These are phyloP conservation scores for Caenorhabditis doughertyi DNA, from an alignment of 2,888 invertebrate genomes.

Conservation along the genomic window DNA sequence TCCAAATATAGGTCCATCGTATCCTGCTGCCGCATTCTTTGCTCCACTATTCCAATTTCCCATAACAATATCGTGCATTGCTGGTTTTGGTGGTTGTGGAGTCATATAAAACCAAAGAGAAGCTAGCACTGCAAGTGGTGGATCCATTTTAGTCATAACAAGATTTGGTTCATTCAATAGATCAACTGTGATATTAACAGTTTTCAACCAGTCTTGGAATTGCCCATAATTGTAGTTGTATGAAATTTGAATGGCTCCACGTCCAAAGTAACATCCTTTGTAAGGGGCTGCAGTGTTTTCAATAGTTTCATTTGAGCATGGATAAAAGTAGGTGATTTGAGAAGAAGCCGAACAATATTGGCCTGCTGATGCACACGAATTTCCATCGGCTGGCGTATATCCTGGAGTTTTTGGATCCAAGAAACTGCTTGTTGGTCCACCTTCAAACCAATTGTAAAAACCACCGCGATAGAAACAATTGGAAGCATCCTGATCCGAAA, in stretches of 20 bases:
- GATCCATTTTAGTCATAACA: constrained; percentile 77
- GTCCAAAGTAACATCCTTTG: constrained; percentile 78
- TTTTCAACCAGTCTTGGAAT: constrained; percentile 75
- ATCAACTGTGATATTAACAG: constrained; percentile 69
- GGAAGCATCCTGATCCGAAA: constrained; percentile 66
- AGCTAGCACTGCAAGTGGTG: constrained; percentile 78
- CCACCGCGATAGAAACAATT: constrained; percentile 81
- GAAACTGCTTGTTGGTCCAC: constrained; percentile 76
- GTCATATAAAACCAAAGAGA: constrained; percentile 82
- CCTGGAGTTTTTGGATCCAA: constrained; percentile 72
- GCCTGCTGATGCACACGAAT: constrained; percentile 68
- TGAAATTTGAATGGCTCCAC: constrained; percentile 79
- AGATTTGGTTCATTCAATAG: constrained; percentile 75
- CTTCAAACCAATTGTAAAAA: constrained; percentile 81
- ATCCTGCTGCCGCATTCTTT: constrained; percentile 71
- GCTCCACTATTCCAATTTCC: constrained; percentile 76
- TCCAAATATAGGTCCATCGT: constrained; percentile 76
- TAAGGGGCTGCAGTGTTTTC: constrained; percentile 54
- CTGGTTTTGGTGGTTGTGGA: constrained; percentile 82
- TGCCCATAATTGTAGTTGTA: constrained; percentile 81
- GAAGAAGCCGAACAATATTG: constrained; percentile 71
- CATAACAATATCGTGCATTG: constrained; percentile 83
- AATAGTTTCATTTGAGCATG: constrained; percentile 64
- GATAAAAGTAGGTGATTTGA: constrained; percentile 75
- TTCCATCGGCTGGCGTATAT: constrained; percentile 74